These are phyloP conservation scores for Agonopterix subpropinquella DNA, from an alignment of 2,888 invertebrate species.

Conservation along the genomic window DNA sequence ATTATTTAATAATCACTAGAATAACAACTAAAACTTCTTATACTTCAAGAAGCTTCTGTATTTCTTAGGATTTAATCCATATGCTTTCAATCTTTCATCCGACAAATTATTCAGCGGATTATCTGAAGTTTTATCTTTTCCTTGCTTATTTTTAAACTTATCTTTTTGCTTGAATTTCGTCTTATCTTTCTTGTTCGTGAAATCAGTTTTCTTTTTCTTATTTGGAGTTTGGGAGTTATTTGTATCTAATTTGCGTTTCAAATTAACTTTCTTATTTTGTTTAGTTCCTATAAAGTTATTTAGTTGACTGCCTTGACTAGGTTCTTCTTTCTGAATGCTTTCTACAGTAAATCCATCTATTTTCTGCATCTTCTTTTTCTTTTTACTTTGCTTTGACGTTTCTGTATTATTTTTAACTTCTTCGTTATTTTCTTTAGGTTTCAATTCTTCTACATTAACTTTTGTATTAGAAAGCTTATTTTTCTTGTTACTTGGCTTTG, in stretches of 20 bases:
- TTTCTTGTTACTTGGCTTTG: neutral
- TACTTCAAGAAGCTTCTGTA: conserved; percentile 86
- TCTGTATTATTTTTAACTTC: neutral
- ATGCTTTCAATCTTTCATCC: conserved; percentile 90
- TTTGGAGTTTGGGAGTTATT: conserved; percentile 11
- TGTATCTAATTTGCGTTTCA: conserved; percentile 11
- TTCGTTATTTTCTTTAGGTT: neutral
- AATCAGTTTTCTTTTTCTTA: conserved; percentile 23
- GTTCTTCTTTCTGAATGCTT: conserved; percentile 24
- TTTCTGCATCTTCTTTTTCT: conserved; percentile 36
- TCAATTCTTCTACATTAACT: neutral
- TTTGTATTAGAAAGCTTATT: neutral
- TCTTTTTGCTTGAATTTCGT: conserved; percentile 34
- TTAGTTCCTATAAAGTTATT: conserved; percentile 6
- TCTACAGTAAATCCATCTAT: conserved; percentile 32
- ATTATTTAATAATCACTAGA: neutral
- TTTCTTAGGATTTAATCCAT: conserved; percentile 94
- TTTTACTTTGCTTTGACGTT: conserved; percentile 3
- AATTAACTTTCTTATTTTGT: neutral
- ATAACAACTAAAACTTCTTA: conserved; percentile 58
- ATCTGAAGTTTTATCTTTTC: conserved; percentile 25
- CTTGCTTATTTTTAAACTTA: conserved; percentile 31
- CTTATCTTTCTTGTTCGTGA: conserved; percentile 18
- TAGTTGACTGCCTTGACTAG: conserved; percentile 25
- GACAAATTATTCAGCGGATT: conserved; percentile 71